Conservation (phyloP, 2,888 invertebrate genomes). For the Stegana nigrithorax region DNA sequence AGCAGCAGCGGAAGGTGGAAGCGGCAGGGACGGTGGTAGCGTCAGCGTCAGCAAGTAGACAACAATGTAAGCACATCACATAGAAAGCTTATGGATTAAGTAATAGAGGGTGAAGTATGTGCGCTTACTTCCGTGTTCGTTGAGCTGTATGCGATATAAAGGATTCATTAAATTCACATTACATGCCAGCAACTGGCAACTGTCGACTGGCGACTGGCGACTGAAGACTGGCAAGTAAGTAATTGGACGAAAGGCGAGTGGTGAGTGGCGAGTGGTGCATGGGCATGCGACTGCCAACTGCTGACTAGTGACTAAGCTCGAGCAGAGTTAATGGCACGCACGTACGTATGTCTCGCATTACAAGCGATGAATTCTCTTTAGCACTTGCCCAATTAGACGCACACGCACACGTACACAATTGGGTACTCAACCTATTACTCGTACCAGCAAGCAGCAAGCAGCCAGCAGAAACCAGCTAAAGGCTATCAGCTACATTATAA, state of each 20-base stretch:
- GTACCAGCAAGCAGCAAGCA: too few relatives aligned
- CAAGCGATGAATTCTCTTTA: slow-evolving; percentile 3
- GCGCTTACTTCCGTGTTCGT: slow-evolving; percentile 7
- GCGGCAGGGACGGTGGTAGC: too few relatives aligned
- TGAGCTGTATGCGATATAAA: slow-evolving; percentile 10
- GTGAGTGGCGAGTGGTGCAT: too few relatives aligned
- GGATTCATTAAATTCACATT: slow-evolving; percentile 17
- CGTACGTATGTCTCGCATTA: slow-evolving; percentile 10
- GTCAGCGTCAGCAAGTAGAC: not conserved
- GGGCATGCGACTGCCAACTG: too few relatives aligned
- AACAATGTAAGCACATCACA: not conserved
- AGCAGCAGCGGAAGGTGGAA: too few relatives aligned
- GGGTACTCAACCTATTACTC: too few relatives aligned
- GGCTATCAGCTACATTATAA: too few relatives aligned
- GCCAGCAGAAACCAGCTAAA: too few relatives aligned
- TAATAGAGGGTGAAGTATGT: not conserved
- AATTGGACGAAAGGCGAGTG: too few relatives aligned
- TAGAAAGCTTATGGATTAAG: not conserved
- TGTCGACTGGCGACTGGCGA: too few relatives aligned
- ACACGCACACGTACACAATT: too few relatives aligned
- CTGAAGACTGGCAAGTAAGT: not conserved
- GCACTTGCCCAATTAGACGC: slow-evolving; percentile 7
- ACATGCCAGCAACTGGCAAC: not conserved
- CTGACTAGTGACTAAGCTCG: too few relatives aligned
- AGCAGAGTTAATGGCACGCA: not conserved